Base-by-base conservation (phyloP, 1,140 invertebrate genomes). In the Phenacoccus solenopsis region DNA sequence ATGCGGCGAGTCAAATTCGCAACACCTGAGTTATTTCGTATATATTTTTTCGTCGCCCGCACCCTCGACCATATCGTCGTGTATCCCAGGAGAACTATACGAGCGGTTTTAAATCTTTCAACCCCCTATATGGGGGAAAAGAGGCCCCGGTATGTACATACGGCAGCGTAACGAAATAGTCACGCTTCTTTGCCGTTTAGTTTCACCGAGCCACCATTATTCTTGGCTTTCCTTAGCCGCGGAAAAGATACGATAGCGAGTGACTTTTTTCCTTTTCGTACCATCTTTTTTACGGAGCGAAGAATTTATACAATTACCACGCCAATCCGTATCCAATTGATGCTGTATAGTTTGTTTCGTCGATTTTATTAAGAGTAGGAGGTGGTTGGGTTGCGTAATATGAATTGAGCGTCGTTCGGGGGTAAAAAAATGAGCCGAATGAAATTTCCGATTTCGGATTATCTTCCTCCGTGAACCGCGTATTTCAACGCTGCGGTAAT, bases 261-360 rank as follows among this genome's bases (percentile, higher is more conserved):
- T 49, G 38, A 49, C 38, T 49, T 49, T 49, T 49, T 49, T n/a
- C n/a, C n/a, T n/a, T n/a, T n/a, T n/a, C n/a, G n/a, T n/a, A n/a
- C 38, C 38, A 16, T 49, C 38, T 49, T 49, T 49, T 49, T 49
- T 49, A 10, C 38, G 38, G 38, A 49, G 38, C 20, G 20, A 49
- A 49, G 38, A 49, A 49, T 49, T 49, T 49, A 49, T 49, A 49
- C 38, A 49, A 49, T 49, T 49, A 49, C 38, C 38, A n/a, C 38
- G 38, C 38, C 38, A 49, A 49, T 49, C 38, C 38, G 38, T 49
- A 49, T 49, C 38, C 38, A 49, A 49, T 49, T 49, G 38, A 49
- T 49, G 20, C 38, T 49, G 20, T 49, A 16, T 49, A n/a, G 38
- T 49, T 49, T 49, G 38, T 49, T 49, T 49, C 38, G 20, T 49